Conservation (phyloP, 2,113 vertebrate species). For the Lonchura striata region DNA sequence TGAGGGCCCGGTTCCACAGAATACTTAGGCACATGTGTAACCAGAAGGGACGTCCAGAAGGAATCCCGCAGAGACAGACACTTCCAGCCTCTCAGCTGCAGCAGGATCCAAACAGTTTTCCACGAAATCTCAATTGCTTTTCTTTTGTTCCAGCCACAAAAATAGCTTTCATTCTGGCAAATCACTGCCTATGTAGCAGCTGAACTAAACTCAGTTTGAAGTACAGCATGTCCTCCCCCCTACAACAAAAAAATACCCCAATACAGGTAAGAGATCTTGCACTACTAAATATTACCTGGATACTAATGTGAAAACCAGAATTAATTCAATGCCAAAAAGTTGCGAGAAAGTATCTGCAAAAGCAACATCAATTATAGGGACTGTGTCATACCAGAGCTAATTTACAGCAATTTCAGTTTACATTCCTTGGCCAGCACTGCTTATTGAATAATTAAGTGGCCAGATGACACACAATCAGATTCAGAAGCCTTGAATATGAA, state of each 20-base stretch:
- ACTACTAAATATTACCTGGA: background rate
- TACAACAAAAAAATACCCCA: background rate
- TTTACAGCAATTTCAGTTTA: background rate
- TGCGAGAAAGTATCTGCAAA: background rate
- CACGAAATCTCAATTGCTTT: background rate
- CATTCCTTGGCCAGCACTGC: background rate
- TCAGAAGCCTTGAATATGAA: background rate
- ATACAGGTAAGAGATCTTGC: background rate
- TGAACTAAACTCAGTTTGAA: background rate
- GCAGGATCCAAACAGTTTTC: background rate
- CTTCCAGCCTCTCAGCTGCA: background rate
- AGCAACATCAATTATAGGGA: background rate
- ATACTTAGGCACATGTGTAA: constrained; percentile 40
- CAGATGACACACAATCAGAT: background rate
- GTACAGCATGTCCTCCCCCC: background rate
- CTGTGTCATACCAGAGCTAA: background rate
- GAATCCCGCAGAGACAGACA: background rate
- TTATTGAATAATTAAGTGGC: constrained; percentile 40
- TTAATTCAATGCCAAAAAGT: background rate
- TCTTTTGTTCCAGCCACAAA: background rate
- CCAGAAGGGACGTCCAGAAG: background rate
- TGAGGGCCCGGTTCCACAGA: background rate
- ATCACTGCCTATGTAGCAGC: background rate
- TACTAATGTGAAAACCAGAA: background rate
- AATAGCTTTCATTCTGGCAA: background rate